These are phyloP conservation scores for Rhopalosiphum padi DNA, from an alignment of 1,140 invertebrate species.

Conservation along the genomic window DNA sequence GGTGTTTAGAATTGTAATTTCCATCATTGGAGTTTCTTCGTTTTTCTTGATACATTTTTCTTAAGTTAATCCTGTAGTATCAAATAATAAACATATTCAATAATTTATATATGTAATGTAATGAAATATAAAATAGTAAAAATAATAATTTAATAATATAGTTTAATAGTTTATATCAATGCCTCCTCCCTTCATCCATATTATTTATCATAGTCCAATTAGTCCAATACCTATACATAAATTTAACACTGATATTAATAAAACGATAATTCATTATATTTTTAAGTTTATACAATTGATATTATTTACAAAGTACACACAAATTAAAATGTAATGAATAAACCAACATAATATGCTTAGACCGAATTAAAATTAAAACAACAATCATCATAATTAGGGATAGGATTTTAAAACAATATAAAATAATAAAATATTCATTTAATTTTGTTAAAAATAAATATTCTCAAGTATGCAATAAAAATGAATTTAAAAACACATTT, in stretches of 20 bases:
- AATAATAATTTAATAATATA: neutral
- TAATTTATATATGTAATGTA: neutral
- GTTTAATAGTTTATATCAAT: neutral
- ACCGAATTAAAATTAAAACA: neutral
- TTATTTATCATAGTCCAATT: neutral
- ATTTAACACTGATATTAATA: neutral
- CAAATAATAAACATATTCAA: neutral
- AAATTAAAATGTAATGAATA: conserved; percentile 6
- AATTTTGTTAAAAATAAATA: neutral
- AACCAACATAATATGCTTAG: neutral
- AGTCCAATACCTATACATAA: neutral
- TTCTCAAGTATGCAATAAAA: neutral
- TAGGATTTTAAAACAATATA: neutral
- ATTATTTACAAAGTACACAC: conserved; percentile 1
- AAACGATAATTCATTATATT: conserved; percentile 39
- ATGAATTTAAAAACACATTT: neutral
- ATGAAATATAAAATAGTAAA: neutral
- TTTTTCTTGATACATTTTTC: conserved; percentile 42
- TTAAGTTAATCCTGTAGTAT: conserved; percentile 40
- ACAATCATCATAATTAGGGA: neutral
- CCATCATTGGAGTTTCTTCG: neutral
- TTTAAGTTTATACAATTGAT: neutral
- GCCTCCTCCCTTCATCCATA: conserved; percentile 45
- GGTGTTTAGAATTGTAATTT: conserved; percentile 29
- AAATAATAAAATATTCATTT: neutral